phyloP scores from a whole-genome alignment of 2,113 vertebrate genomes.

The Petaurus breviceps region DNA sequence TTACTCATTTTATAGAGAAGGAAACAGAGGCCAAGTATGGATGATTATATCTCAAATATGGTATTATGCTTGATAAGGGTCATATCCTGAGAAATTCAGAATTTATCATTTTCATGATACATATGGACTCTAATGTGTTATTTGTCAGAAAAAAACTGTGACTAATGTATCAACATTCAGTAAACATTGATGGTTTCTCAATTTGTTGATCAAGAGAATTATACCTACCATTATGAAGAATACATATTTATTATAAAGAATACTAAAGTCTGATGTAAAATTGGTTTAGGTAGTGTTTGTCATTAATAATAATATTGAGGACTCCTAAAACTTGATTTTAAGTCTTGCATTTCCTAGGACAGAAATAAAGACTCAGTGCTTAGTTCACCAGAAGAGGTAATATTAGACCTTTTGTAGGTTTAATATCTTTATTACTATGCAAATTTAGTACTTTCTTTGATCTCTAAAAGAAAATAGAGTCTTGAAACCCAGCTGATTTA shows the following conservation, averaged over 20 bases:
- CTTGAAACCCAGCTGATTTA: neutral
- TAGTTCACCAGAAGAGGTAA: neutral
- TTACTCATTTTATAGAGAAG: neutral
- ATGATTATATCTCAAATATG: neutral
- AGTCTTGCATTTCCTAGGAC: slow-evolving; percentile 20
- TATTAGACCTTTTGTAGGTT: neutral
- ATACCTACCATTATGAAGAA: slow-evolving; percentile 49
- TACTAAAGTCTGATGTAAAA: slow-evolving; percentile 42
- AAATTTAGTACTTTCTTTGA: slow-evolving; percentile 38
- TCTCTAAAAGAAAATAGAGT: accelerated
- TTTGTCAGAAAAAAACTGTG: slow-evolving; percentile 10
- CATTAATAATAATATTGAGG: slow-evolving; percentile 43
- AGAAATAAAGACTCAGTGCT: neutral
- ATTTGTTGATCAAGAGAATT: slow-evolving; percentile 57
- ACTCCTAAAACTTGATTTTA: slow-evolving; percentile 37
- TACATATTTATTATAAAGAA: slow-evolving; percentile 43
- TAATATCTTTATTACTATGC: slow-evolving; percentile 29
- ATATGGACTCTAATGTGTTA: neutral
- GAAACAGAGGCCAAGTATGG: neutral
- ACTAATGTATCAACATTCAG: slow-evolving; percentile 32
- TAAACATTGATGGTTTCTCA: slow-evolving; percentile 1
- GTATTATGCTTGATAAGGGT: neutral
- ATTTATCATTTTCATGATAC: slow-evolving; percentile 25
- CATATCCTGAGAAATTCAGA: slow-evolving; percentile 22
- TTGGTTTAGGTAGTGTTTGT: slow-evolving; percentile 41